Percentiles rank a stretch among this genome's conserved stretches.
Evolutionary conservation across 2,888 invertebrate species (phyloP).

Genomic region (Oasisia sp.): DNA sequence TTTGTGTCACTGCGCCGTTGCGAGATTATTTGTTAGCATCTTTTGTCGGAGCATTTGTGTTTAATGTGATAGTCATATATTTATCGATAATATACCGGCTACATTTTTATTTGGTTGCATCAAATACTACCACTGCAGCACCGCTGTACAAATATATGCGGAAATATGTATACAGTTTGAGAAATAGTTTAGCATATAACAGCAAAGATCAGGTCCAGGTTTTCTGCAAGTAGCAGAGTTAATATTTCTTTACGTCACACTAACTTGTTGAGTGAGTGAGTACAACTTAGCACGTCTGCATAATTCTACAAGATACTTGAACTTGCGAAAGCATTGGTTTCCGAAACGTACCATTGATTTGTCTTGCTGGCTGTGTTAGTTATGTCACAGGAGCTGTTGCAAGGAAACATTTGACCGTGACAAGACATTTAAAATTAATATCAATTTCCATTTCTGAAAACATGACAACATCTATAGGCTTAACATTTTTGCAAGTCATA

Average conservation of each 20-base stretch:
- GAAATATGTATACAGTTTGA: neutral
- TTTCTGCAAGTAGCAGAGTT: neutral
- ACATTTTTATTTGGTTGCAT: neutral
- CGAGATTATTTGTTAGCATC: neutral
- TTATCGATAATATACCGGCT: neutral
- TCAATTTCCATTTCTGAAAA: neutral
- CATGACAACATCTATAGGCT: neutral
- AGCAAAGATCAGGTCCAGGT: neutral
- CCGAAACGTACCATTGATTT: neutral
- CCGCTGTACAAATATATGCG: neutral
- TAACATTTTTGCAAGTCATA: neutral
- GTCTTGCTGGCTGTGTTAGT: neutral
- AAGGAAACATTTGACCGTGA: neutral
- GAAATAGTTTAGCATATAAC: neutral
- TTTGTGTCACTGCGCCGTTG: neutral
- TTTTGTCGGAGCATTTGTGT: neutral
- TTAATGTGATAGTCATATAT: neutral
- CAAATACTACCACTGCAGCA: neutral
- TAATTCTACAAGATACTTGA: neutral
- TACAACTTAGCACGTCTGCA: neutral
- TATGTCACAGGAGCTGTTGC: neutral
- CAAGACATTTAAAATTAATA: neutral
- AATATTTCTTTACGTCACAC: neutral
- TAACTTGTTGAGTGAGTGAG: neutral
- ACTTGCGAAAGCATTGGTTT: neutral